Base-by-base conservation (phyloP, 2,888 invertebrate genomes). In the Pachliopta kotzebuea region DNA sequence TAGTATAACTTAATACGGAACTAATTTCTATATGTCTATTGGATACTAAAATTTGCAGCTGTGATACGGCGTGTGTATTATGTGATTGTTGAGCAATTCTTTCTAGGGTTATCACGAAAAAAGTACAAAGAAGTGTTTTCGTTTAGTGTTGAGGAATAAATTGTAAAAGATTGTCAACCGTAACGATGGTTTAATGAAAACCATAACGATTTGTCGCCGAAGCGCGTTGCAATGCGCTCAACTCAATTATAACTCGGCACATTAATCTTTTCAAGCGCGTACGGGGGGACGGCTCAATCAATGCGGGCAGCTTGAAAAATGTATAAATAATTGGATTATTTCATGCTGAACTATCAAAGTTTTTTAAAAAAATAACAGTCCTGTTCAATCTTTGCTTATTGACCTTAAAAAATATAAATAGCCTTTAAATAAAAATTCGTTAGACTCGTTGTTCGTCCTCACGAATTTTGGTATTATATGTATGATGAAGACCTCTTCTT, bases 251-350 rank as follows among this genome's bases (percentile, higher is more conserved):
- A 60, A n/a, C 37, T 24, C 53, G 37, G 37, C n/a, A 23, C 60
- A 60, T 60, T 60, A 60, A 60, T 60, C 60, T 53, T 42, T 23
- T 37, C 31, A 11, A n/a, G 21, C 52, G 6, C n/a, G 17, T 37
- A 60, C 53, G 24, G 14, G 53, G 6, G 23, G 31, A 52, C 31
- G 59, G 50, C 21, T 59, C 50, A 59, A 59, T 59, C 50, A 31
- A 59, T 45, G 45, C 45, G n/a, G 45, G 6, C 11, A n/a, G 4
- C 18, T 4, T 45, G 18, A 45, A 45, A n/a, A 18, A 45, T 45
- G 45, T 45, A 45, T n/a, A n/a, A 45, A 45, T 18, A n/a, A 18
- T 45, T 45, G 11, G 11, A 18, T 45, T n/a, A n/a, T n/a, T 45
- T n/a, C 45, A n/a, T n/a, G 18, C 11, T 45, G 7, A n/a, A 6